phyloP scores from a whole-genome alignment of 2,797 vertebrate genomes.

The Cyclura pinguis region DNA sequence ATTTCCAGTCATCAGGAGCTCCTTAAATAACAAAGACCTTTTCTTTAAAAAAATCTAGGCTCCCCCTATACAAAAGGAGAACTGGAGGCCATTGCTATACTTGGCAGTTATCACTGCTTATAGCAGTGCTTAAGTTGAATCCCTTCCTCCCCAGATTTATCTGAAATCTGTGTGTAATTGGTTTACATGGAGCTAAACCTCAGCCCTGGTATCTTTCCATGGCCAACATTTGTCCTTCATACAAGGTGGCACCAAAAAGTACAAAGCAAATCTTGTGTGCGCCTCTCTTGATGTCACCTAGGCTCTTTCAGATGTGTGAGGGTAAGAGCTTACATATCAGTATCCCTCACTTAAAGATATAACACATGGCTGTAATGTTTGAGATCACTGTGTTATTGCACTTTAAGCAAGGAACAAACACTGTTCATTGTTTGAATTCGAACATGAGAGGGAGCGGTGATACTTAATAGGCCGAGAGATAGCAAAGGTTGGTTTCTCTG shows the following conservation, averaged over 20 bases:
- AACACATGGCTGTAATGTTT: slow-evolving; percentile 40
- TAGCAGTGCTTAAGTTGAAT: slow-evolving; percentile 33
- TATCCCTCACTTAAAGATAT: slow-evolving; percentile 68
- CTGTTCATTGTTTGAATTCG: slow-evolving; percentile 33
- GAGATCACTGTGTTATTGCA: slow-evolving; percentile 31
- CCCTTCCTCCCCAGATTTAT: slow-evolving; percentile 39
- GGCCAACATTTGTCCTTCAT: neutral
- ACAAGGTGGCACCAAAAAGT: neutral
- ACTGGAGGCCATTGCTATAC: slow-evolving; percentile 39
- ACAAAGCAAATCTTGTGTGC: neutral
- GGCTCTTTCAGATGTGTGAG: slow-evolving; percentile 37
- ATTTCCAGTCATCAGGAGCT: slow-evolving; percentile 64
- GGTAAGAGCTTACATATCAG: slow-evolving; percentile 51
- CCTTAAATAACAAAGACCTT: slow-evolving; percentile 69
- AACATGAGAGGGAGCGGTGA: neutral
- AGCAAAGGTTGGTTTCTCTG: slow-evolving; percentile 23
- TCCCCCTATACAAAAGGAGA: slow-evolving; percentile 18
- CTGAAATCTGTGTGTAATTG: slow-evolving; percentile 2
- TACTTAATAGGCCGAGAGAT: slow-evolving; percentile 39
- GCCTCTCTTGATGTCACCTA: neutral
- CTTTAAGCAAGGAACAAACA: slow-evolving; percentile 56
- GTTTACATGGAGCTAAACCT: slow-evolving; percentile 37
- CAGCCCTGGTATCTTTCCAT: neutral
- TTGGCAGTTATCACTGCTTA: slow-evolving; percentile 35
- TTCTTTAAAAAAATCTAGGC: slow-evolving; percentile 35